phyloP scores from a whole-genome alignment of 2,888 invertebrate genomes.

The Ormyrus pomaceus region DNA sequence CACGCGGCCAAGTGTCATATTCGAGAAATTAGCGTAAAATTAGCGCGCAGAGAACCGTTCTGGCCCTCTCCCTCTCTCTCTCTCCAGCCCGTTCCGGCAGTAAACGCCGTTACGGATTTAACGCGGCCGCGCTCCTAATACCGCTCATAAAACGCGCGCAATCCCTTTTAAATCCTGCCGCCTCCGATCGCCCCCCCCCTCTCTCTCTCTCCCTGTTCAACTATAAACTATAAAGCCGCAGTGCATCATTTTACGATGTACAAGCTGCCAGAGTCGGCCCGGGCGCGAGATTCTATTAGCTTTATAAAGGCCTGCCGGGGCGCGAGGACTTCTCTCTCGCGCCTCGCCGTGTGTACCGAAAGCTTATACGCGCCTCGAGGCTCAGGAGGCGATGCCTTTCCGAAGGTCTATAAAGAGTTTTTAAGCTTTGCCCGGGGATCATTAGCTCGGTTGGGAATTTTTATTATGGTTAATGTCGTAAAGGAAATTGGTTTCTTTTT shows the following conservation, averaged over 20 bases:
- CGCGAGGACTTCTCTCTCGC: slow-evolving; percentile 29
- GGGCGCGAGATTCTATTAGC: slow-evolving; percentile 65
- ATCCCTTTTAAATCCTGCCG: slow-evolving; percentile 72
- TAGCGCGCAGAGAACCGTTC: slow-evolving; percentile 34
- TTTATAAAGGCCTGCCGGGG: slow-evolving; percentile 57
- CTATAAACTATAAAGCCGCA: slow-evolving; percentile 70
- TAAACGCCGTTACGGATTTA: slow-evolving; percentile 60
- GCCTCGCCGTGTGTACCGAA: neutral
- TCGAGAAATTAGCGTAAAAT: slow-evolving; percentile 60
- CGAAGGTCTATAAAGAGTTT: slow-evolving; percentile 27
- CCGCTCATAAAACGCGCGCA: slow-evolving; percentile 67
- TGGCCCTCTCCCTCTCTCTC: no score
- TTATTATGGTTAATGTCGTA: no score
- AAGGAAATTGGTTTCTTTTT: no score
- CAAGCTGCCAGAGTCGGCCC: slow-evolving; percentile 60
- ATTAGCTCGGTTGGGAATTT: no score
- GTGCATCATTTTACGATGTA: slow-evolving; percentile 67
- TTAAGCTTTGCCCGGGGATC: slow-evolving; percentile 24
- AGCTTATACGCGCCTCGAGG: neutral
- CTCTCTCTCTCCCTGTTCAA: slow-evolving; percentile 58
- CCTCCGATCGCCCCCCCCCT: slow-evolving; percentile 64
- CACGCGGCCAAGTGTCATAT: slow-evolving; percentile 35
- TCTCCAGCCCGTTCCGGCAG: slow-evolving; percentile 39
- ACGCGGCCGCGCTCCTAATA: slow-evolving; percentile 64
- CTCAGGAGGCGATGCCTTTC: slow-evolving; percentile 30